Evolutionary conservation across 2,113 vertebrate genomes (phyloP), one percentile per base, ranked within the genome.

Genomic region (Centropristis striata): DNA sequence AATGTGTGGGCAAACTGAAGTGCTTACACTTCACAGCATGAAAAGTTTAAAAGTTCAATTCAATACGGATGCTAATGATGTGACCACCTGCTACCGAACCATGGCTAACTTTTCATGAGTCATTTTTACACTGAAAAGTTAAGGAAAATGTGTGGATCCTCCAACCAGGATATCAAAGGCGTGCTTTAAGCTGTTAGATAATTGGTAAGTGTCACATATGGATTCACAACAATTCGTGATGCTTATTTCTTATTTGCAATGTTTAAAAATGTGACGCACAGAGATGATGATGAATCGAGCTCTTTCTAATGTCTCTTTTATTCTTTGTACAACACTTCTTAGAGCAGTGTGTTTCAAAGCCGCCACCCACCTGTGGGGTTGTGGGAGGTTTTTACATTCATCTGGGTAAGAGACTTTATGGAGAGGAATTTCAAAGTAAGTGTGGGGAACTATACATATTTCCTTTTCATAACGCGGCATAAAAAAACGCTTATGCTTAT

Each of bases 1-100:
- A 54, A 6, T 32, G 64, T 51, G 73, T 76, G 51, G 59, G 81
- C 42, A 55, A 63, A 41, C 55, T 66, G 47, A 49, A 61, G 72
- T 47, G 47, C 55, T 44, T 54, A 5, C 51, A 39, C n/a, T 68
- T 71, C 63, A n/a, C n/a, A 67, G 21, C 23, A 32, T 14, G 15
- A 75, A 71, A 58, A 28, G 10, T 27, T 37, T 9, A 13, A 67
- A 86, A 25, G 51, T 73, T 72, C n/a, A 54, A 1, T 32, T 44
- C 20, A 16, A 14, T 44, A 11, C 36, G 23, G 51, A 73, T 50
- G 51, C 55, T 51, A 57, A 80, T 57, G 51, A 53, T 20, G 7
- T 18, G 10, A 25, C 37, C 51, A 65, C 20, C 50, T 64, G 60
- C 66, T 37, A 51, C 41, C 50, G 39, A 68, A 54, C 8, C 42